Base-by-base conservation (phyloP, 1,140 invertebrate species). In the Oppia nitens region DNA sequence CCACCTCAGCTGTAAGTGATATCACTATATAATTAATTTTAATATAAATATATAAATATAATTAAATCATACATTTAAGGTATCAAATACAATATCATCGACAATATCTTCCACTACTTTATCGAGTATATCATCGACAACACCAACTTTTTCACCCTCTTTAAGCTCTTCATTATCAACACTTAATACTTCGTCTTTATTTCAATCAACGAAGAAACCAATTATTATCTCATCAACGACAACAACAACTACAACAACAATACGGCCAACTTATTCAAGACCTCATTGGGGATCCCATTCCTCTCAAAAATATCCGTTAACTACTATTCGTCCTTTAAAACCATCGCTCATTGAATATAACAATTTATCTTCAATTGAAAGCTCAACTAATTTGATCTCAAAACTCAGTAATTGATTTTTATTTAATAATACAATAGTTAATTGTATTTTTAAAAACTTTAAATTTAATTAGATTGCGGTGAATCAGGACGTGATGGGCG, bases 401-500 rank as follows among this genome's bases (percentile, higher is more conserved):
- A 40, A 40, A 40, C 17, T 17, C 6, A 40, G 32, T 40, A 17
- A 40, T 6, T 40, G 6, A n/a, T n/a, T n/a, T 47, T 47, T 47
- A 11, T 47, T 47, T 14, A 14, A 51, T 14, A 51, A 51, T 14
- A 51, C 12, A 51, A 12, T 23, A 12, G 12, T 23, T 11, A 23
- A 51, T 51, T 51, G 12, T 51, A 51, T 23, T 11, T 14, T 14
- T 14, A 51, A n/a, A n/a, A n/a, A n/a, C 53, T 12, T 14, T 14
- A 51, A 14, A 55, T 47, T 55, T 12, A 45, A 45, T 25, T 32
- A 53, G 55, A 53, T 40, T 66, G 65, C 51, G 65, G 65, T 40
- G 40, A 60, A 21, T 57, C 59, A 12, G 65, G 65, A 12, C 56
- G 62, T 21, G 63, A 63, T 51, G 63, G 59, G 20, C 45, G 66